Conservation (phyloP, 1,140 invertebrate species). For the Cotesia glomerata region DNA sequence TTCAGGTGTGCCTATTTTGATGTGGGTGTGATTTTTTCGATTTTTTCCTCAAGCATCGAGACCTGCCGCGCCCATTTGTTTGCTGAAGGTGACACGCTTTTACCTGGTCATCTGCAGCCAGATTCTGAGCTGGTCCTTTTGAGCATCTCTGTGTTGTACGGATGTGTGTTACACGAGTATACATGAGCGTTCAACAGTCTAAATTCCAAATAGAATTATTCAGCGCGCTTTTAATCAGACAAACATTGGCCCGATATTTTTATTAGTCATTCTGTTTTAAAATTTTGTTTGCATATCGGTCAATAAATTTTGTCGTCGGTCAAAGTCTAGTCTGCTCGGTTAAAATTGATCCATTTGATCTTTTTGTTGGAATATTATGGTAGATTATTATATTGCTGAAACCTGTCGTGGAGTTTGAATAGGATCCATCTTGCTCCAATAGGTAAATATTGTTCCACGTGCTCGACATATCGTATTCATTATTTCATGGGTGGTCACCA, state of each 20-base stretch:
- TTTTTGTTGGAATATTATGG: constrained; percentile 9
- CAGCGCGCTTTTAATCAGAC: constrained; percentile 33
- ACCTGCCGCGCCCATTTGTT: constrained; percentile 43
- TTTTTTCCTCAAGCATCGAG: constrained; percentile 18
- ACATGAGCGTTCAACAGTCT: background rate
- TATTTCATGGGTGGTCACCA: constrained; percentile 1
- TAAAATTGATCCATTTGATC: constrained; percentile 19
- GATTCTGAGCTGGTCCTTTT: background rate
- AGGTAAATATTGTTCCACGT: constrained; percentile 58
- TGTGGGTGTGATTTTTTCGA: constrained; percentile 39
- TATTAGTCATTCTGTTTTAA: constrained; percentile 32
- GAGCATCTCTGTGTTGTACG: background rate
- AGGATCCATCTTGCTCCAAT: constrained; percentile 15
- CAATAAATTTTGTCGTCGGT: constrained; percentile 12
- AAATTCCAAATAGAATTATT: constrained; percentile 44
- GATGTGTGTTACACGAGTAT: background rate
- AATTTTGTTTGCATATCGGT: constrained; percentile 14
- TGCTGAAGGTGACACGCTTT: constrained; percentile 41
- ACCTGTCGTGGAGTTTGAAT: constrained; percentile 23
- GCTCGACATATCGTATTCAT: constrained; percentile 43
- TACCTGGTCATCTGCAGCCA: constrained; percentile 34
- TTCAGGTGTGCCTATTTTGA: constrained; percentile 25
- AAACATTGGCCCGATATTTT: background rate
- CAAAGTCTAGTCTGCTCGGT: constrained; percentile 7
- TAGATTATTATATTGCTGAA: background rate